Evolutionary conservation across 2,888 invertebrate species (phyloP).

Genomic region (Apamea crenata): DNA sequence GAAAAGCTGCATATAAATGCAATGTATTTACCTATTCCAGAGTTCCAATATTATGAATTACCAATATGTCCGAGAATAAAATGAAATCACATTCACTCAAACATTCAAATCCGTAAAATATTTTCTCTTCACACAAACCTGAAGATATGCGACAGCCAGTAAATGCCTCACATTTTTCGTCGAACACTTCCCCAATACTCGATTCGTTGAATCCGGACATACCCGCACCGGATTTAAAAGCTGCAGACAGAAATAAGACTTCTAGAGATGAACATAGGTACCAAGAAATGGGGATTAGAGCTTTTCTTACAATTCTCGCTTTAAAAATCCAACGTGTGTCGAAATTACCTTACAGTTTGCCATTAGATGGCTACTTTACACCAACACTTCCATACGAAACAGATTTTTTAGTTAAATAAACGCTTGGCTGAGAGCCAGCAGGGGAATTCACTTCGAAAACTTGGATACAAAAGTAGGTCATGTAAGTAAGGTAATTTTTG

Average conservation of each 20-base stretch:
- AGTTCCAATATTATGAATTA: not conserved
- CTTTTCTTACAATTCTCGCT: not conserved
- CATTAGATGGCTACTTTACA: slow-evolving; percentile 51
- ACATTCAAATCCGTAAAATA: slow-evolving; percentile 38
- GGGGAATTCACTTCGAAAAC: slow-evolving; percentile 63
- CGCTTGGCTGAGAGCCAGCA: slow-evolving; percentile 64
- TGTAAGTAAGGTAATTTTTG: slow-evolving; percentile 66
- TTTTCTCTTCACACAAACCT: slow-evolving; percentile 22
- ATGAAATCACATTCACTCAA: slow-evolving; percentile 35
- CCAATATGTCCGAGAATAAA: slow-evolving; percentile 26
- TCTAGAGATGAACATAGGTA: not conserved
- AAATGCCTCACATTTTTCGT: slow-evolving; percentile 52
- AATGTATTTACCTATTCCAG: not conserved
- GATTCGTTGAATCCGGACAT: slow-evolving; percentile 44
- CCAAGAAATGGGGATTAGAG: not conserved
- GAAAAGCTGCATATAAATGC: not conserved
- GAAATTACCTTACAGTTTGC: slow-evolving; percentile 28
- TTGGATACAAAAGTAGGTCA: slow-evolving; percentile 66
- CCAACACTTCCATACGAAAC: slow-evolving; percentile 57
- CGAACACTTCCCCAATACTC: slow-evolving; percentile 44
- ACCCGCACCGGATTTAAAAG: slow-evolving; percentile 32
- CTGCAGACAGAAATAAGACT: slow-evolving; percentile 18
- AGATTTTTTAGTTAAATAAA: slow-evolving; percentile 69
- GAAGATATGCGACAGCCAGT: slow-evolving; percentile 34
- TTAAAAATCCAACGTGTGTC: slow-evolving; percentile 19